Evolutionary conservation across 2,888 invertebrate species (phyloP), one percentile per base, ranked within the genome.

Genomic region (Litoditis marina): DNA sequence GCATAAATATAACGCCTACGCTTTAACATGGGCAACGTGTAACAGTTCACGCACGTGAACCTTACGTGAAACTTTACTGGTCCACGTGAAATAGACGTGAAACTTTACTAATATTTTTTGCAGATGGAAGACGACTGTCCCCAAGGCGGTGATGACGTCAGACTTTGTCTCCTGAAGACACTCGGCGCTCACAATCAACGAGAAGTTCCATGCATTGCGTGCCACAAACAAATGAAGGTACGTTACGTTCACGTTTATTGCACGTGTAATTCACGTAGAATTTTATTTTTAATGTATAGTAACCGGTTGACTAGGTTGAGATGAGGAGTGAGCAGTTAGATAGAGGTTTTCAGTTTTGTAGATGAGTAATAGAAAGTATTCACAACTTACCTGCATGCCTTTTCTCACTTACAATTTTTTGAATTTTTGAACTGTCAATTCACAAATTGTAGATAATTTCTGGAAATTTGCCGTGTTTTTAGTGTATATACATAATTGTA

Each of bases 61-160:
- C n/a, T n/a, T n/a, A n/a, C n/a, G n/a, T n/a, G n/a, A n/a, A n/a
- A n/a, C n/a, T n/a, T n/a, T n/a, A n/a, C n/a, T n/a, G n/a, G n/a
- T n/a, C n/a, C n/a, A n/a, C n/a, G n/a, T n/a, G n/a, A n/a, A n/a
- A n/a, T n/a, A n/a, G n/a, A n/a, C n/a, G n/a, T n/a, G n/a, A n/a
- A n/a, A n/a, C n/a, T n/a, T n/a, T n/a, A n/a, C n/a, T n/a, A 4
- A 53, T 63, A 42, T 31, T 47, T 16, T 47, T 65, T 65, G 11
- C 69, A 93, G 91, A 93, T 95, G 88, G 95, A 96, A 86, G 95
- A 96, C 84, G 95, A 96, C 84, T 94, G 93, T 71, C 92, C 93
- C 85, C 94, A 94, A 84, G 95, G 95, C 80, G 95, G 95, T 85
- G 96, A 96, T 84, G 96, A 96, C 84, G 94, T 93, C 53, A 89